phyloP scores from a whole-genome alignment of 2,113 vertebrate species.

The Osmerus eperlanus region DNA sequence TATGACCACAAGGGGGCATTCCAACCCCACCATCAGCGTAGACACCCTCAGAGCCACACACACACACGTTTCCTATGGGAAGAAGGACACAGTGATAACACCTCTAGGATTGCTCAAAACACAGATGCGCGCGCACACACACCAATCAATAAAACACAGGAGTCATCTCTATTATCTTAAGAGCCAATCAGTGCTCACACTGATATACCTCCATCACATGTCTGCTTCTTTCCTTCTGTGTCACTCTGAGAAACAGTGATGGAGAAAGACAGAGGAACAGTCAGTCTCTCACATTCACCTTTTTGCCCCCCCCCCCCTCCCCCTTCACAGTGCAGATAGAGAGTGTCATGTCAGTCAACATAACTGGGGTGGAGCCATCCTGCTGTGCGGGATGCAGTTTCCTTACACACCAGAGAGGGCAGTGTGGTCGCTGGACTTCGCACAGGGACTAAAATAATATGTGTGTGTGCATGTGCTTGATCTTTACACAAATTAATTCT shows the following conservation, averaged over 20 bases:
- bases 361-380: background rate
- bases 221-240: conserved; percentile 28
- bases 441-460: background rate
- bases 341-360: background rate
- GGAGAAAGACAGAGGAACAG: too few relatives aligned
- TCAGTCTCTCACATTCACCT: conserved; percentile 1
- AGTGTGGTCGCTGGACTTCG: conserved; percentile 36
- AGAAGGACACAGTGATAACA: conserved; percentile 54
- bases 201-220: conserved; percentile 59
- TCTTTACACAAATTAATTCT: conserved; percentile 29
- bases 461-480: conserved; percentile 8
- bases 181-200: conserved; percentile 59
- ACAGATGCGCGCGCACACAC: conserved; percentile 26
- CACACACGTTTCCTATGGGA: conserved; percentile 34
- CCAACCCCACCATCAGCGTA: conserved; percentile 27
- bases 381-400: background rate
- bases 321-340: background rate
- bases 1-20: conserved; percentile 44
- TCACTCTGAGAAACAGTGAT: too few relatives aligned
- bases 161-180: conserved; percentile 58
- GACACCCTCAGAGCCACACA: conserved; percentile 12
- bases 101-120: conserved; percentile 33
- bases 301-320: background rate
- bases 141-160: conserved; percentile 53
- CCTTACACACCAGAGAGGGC: conserved; percentile 44